Evolutionary conservation across 2,113 vertebrate species (phyloP), one percentile per base, ranked within the genome.

Genomic region (Archilochus colubris): DNA sequence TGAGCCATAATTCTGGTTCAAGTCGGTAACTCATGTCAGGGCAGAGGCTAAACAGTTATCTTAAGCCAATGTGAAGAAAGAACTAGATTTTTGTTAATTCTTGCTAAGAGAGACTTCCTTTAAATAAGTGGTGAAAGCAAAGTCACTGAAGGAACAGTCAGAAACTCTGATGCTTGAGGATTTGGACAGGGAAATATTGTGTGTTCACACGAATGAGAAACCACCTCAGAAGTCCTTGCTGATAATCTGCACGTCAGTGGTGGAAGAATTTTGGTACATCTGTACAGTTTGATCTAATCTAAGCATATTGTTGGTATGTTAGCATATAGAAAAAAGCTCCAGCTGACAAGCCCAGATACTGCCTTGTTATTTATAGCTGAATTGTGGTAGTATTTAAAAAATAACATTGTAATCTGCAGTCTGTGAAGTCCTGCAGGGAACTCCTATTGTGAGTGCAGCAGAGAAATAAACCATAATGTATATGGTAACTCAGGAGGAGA

Each of bases 401-500:
- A 64, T 68, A 82, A 76, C 54, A 78, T 36, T 91, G 43, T 57
- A 9, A 53, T 77, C 75, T 67, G 51, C 33, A 86, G 44, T 25
- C 55, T 77, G 6, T 86, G 76, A 90, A 78, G 48, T 75, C 74
- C 28, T 2, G 4, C 38, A 89, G 72, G 23, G 73, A 88, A 87
- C 82, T 31, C 17, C 31, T 75, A 31, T 77, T 80, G 33, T 88
- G 48, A 74, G 19, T 38, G 44, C 25, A 10, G 4, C 22, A 75
- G 61, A 88, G 53, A 92, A 92, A 64, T 74, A 68, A 84, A 89
- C 10, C 38, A 24, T 72, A 75, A 94, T 48, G 40, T 81, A 53
- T 77, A 22, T 54, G 24, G n/a, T 40, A 94, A 57, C 67, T 75
- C 82, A 86, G 78, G 55, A 87, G 68, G 75, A 90, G 80, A 86